Evolutionary conservation across 1,140 invertebrate species (phyloP).

Genomic region (Epicauta chinensis): DNA sequence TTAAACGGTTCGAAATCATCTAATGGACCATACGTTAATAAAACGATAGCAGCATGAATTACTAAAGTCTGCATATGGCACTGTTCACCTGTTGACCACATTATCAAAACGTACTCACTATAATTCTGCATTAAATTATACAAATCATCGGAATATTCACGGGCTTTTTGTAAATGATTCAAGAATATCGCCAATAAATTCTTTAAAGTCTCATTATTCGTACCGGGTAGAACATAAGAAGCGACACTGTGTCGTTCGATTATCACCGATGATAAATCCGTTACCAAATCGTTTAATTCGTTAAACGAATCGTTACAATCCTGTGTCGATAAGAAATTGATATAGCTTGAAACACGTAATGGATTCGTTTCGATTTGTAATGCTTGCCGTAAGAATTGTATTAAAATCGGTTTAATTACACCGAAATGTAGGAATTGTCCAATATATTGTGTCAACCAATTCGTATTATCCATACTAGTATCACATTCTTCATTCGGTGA

Average conservation of each 20-base stretch:
- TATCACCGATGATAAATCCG: conserved; percentile 83
- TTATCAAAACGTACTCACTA: conserved; percentile 62
- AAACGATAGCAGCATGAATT: conserved; percentile 91
- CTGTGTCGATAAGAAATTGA: conserved; percentile 75
- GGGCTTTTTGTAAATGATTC: conserved; percentile 63
- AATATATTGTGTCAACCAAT: conserved; percentile 76
- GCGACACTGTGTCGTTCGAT: conserved; percentile 90
- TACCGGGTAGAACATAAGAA: conserved; percentile 70
- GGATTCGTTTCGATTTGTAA: conserved; percentile 89
- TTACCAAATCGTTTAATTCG: conserved; percentile 57
- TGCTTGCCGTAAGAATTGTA: conserved; percentile 69
- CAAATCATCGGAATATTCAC: conserved; percentile 55
- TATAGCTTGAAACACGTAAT: conserved; percentile 78
- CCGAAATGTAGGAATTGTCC: conserved; percentile 66
- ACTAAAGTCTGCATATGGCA: conserved; percentile 82
- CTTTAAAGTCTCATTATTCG: conserved; percentile 58
- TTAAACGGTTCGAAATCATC: conserved; percentile 52
- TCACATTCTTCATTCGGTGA: conserved; percentile 42
- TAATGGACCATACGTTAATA: conserved; percentile 72
- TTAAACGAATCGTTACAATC: conserved; percentile 58
- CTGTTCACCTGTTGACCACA: conserved; percentile 78
- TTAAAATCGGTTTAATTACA: conserved; percentile 58
- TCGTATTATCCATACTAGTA: conserved; percentile 26
- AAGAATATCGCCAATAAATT: conserved; percentile 74
- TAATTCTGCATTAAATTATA: conserved; percentile 65